Evolutionary conservation across 2,888 invertebrate genomes (phyloP).

Genomic region (Melieria picta): DNA sequence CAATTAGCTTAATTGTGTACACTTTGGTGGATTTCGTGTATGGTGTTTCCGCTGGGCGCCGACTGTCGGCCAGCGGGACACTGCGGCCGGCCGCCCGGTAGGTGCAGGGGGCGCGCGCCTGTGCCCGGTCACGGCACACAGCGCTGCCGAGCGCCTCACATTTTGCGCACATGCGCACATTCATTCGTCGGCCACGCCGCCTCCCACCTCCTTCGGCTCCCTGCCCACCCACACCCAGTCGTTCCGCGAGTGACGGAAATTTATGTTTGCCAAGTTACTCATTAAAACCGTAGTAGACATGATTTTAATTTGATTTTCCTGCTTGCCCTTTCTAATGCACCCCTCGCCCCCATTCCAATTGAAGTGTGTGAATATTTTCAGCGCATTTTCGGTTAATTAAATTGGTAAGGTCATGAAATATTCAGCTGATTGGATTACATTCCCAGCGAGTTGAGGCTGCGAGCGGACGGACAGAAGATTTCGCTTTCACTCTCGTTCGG

Average conservation of each 20-base stretch:
- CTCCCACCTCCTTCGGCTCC: neutral
- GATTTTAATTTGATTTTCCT: conserved; percentile 20
- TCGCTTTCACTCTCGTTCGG: no score
- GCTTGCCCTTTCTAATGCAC: neutral
- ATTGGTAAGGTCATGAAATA: conserved; percentile 20
- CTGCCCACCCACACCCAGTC: neutral
- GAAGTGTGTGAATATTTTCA: neutral
- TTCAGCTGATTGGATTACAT: conserved; percentile 19
- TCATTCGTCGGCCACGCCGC: neutral
- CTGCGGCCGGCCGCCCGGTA: neutral
- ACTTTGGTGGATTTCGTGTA: conserved; percentile 20
- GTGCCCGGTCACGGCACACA: neutral
- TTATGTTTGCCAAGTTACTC: conserved; percentile 17
- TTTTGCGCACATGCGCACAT: conserved; percentile 46
- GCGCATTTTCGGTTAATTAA: conserved; percentile 19
- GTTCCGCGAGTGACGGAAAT: neutral
- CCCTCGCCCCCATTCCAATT: neutral
- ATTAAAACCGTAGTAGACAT: conserved; percentile 25
- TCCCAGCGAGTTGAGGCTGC: neutral
- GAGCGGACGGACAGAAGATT: no score
- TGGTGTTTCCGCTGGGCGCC: conserved; percentile 8
- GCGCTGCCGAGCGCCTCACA: neutral
- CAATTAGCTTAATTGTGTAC: conserved; percentile 60
- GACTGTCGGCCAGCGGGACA: neutral
- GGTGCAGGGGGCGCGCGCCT: neutral